These are phyloP conservation scores for Macrosoma leucophasiata DNA, from an alignment of 2,888 invertebrate genomes.

Conservation along the genomic window DNA sequence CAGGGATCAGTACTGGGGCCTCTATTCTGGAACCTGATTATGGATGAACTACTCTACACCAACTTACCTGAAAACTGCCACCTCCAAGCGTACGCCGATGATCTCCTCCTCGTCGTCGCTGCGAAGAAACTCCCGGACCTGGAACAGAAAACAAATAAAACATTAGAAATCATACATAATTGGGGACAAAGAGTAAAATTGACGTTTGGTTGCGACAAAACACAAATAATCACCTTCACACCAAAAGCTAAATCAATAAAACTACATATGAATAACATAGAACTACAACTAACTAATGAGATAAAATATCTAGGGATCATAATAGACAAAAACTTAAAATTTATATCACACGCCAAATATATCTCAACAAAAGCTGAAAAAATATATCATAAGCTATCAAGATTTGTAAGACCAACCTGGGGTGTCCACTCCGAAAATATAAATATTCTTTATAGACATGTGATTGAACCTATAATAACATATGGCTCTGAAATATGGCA, in stretches of 20 bases:
- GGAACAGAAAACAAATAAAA: background rate
- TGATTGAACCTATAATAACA: background rate
- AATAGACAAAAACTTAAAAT: too few relatives aligned
- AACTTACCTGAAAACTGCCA: background rate
- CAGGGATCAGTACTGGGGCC: too few relatives aligned
- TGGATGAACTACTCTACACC: background rate
- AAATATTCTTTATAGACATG: background rate
- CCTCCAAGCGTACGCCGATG: background rate
- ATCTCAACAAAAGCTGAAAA: background rate
- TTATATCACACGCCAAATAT: too few relatives aligned
- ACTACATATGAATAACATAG: too few relatives aligned
- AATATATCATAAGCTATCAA: background rate
- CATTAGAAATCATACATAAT: background rate
- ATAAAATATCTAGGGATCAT: too few relatives aligned
- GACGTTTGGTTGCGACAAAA: too few relatives aligned
- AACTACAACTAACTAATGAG: too few relatives aligned
- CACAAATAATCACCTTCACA: too few relatives aligned
- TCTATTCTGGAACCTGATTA: too few relatives aligned
- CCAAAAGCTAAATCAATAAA: too few relatives aligned
- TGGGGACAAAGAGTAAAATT: too few relatives aligned
- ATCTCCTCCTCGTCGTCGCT: background rate
- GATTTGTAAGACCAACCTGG: background rate
- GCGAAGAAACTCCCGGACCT: background rate
- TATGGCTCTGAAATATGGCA: background rate
- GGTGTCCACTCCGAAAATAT: background rate